Base-by-base conservation (phyloP, 2,797 vertebrate genomes). In the Brachyrhaphis roseni region DNA sequence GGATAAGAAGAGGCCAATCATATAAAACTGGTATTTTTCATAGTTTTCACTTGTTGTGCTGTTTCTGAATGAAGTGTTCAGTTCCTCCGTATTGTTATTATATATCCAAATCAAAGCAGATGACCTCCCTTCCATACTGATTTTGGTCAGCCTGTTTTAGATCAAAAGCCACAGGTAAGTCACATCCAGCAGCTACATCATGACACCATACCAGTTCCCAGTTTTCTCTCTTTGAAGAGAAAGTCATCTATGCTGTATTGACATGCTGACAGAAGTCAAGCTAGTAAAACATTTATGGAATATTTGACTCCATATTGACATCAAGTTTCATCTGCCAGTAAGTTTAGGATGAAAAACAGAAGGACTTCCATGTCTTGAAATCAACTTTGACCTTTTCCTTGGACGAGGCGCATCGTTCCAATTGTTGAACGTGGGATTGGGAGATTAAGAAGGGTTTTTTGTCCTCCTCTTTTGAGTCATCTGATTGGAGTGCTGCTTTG, bases 1-100 rank as follows among this genome's bases (percentile, higher is more conserved):
- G 0, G 98, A 99, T 53, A 99, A 95, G 92, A 98, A 97, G 74
- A 99, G 97, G 39, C 97, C 96, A 0, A 98, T 94, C 16, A 96
- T 86, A 0, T 99, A 98, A 43, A 97, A 97, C 26, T 97, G 96
- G 82, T 96, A 95, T 59, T 95, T 93, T 81, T 95, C 94, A 62
- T 71, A 81, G 77, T 53, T 90, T 82, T 94, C 94, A 10, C 49
- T 90, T 78, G 94, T 95, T 1, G 93, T 73, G 51, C 96, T 97
- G 88, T 95, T 94, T 49, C 88, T 82, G 46, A 91, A 88, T 0
- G 97, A 96, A 78, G 90, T 85, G 43, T 96, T 97, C 76, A 95
- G 87, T 84, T 91, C 94, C 74, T 95, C 90, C 20, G 95, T 96
- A 83, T 84, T 82, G 66, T 97, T 98, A 41, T 94, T 93, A 77